Conservation (phyloP, 1,140 invertebrate species). For the Sycophaga agraensis region DNA sequence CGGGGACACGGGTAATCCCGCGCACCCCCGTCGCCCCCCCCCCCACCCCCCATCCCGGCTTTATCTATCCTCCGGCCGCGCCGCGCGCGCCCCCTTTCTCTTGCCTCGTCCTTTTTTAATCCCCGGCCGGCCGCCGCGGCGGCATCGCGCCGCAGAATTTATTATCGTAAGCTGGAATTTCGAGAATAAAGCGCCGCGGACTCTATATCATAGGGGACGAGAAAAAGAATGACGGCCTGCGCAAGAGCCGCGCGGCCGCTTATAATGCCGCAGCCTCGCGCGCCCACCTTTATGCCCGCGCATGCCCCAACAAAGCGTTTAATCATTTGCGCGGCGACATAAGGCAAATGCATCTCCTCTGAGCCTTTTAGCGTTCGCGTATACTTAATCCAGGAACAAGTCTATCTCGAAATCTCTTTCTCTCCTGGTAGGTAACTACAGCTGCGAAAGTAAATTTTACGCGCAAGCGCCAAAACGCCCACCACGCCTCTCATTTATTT, state of each 20-base stretch:
- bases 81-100: neutral
- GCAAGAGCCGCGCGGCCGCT: too few relatives aligned
- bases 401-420: slow-evolving; percentile 1
- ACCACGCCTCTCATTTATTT: too few relatives aligned
- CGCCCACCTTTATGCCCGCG: neutral
- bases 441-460: too few relatives aligned
- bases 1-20: slow-evolving; percentile 33
- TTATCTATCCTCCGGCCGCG: neutral
- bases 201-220: slow-evolving; percentile 19
- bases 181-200: slow-evolving; percentile 14
- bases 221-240: slow-evolving; percentile 11
- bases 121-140: neutral
- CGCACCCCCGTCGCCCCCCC: neutral
- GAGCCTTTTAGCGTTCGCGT: neutral
- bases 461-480: too few relatives aligned
- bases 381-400: neutral
- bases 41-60: neutral
- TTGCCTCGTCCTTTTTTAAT: neutral
- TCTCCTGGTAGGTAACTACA: too few relatives aligned
- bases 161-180: slow-evolving; percentile 27
- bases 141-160: slow-evolving; percentile 6
- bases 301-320: slow-evolving; percentile 8
- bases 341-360: neutral
- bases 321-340: slow-evolving; percentile 3
- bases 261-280: neutral